phyloP scores from a whole-genome alignment of 2,888 invertebrate genomes.

The Drymonia ruficornis region DNA sequence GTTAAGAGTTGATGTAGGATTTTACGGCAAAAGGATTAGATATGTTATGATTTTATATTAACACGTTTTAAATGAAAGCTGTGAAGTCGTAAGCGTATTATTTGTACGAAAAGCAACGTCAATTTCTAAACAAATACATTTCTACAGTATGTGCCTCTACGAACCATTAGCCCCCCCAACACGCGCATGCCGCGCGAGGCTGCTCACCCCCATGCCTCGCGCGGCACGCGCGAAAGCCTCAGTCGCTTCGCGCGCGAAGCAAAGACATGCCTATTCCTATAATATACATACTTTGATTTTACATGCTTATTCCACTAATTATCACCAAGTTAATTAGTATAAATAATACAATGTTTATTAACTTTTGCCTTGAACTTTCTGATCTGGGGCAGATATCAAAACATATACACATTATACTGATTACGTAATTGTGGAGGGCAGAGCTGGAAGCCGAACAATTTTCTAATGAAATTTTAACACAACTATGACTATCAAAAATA shows the following conservation, averaged over 20 bases:
- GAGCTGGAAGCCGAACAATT: background rate
- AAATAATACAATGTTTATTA: constrained; percentile 26
- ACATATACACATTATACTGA: background rate
- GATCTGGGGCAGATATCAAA: background rate
- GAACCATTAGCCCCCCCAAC: too few relatives aligned
- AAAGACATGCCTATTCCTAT: too few relatives aligned
- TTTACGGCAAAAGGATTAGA: too few relatives aligned
- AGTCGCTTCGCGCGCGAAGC: too few relatives aligned
- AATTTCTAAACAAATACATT: background rate
- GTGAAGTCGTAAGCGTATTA: too few relatives aligned
- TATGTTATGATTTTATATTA: background rate
- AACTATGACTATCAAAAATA: too few relatives aligned
- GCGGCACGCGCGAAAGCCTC: too few relatives aligned
- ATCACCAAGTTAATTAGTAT: constrained; percentile 9
- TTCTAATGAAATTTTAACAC: too few relatives aligned
- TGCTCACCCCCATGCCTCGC: too few relatives aligned
- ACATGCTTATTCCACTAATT: constrained; percentile 17
- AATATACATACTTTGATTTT: too few relatives aligned
- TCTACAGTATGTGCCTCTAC: too few relatives aligned
- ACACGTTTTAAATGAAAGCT: background rate
- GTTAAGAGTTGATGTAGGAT: background rate
- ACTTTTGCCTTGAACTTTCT: constrained; percentile 8
- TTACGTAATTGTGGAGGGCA: background rate
- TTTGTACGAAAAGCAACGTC: background rate
- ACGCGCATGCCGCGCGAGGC: too few relatives aligned